Base-by-base conservation (phyloP, 2,888 invertebrate genomes). In the Lutraria lutraria region DNA sequence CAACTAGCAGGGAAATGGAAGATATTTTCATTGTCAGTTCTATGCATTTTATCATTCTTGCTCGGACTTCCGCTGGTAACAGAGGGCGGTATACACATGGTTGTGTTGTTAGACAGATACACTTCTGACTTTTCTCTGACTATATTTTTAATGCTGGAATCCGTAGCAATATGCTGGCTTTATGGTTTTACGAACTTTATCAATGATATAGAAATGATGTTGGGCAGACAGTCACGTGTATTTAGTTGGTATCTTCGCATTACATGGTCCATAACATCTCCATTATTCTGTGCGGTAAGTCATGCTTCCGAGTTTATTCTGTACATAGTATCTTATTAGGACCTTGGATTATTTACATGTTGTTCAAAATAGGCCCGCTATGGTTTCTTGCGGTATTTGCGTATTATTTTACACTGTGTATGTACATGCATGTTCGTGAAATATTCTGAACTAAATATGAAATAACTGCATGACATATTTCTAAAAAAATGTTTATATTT, bases 161-260 rank as follows among this genome's bases (percentile, higher is more conserved):
- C 98, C 25, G 96, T 98, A 52, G 97, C 98, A 0, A 97, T 98
- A 21, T 97, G 98, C 91, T 98, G 98, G 98, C 97, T 98, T 85
- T 98, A 98, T 95, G 98, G 98, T n/a, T 31, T 88, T 16, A 54
- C 60, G 3, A 72, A 63, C 3, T 89, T 89, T 43, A 87, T 89
- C n/a, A 19, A 54, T 3, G 89, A 91, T 29, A 29, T 91, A 10
- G 91, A 91, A 34, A 54, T 81, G 76, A 91, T 91, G 87, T 72
- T 89, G 10, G 91, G 91, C 0, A 54, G 25, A n/a, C 87, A 86
- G 13, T 60, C 79, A 0, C 79, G 29, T 4, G 16, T 56, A 6
- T 86, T 87, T 34, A 85, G 83, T 83, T 80, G 80, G 72, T 91
- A 87, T 56, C 88, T 85, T 85, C 85, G 76, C 19, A 60, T 68